Base-by-base conservation (phyloP, 2,888 invertebrate species). In the Dryomyza anilis region DNA sequence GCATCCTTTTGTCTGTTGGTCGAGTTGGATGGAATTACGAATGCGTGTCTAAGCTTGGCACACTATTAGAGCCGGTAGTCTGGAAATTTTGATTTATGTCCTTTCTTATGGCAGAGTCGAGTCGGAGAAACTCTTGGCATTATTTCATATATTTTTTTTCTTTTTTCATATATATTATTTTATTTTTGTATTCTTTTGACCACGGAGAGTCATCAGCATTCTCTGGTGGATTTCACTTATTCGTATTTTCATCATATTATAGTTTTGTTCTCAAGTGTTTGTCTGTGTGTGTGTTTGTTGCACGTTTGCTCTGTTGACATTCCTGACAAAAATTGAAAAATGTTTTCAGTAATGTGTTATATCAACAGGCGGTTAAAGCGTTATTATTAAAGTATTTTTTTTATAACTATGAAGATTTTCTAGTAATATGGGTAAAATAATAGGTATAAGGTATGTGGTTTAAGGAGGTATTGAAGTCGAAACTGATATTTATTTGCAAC, bases 81-180 rank as follows among this genome's bases (percentile, higher is more conserved):
- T 73, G 76, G 78, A 76, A 80, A 79, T 80, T 78, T 80, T 79
- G 78, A 80, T 80, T 80, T 80, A 80, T 79, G 77, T 77, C 72
- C 73, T 72, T n/a, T n/a, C 73, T 77, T 77, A 78, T 77, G 78
- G 48, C 21, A 21, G 19, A 12, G 21, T 21, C 48, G 8, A 27
- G 16, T n/a, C 29, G 27, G 30, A 27, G 36, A 36, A 55, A 55
- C 55, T 55, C 33, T 36, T 33, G 25, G 16, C 16, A 33, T 14
- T 33, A 25, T 10, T 19, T n/a, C n/a, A n/a, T n/a, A n/a, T n/a
- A n/a, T n/a, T n/a, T n/a, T n/a, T n/a, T n/a, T n/a, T n/a, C n/a
- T n/a, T n/a, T n/a, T n/a, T n/a, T n/a, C 43, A 43, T 2, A 43
- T 16, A 7, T 19, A 1, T 14, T 6, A 3, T 7, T 19, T 43